Conservation (phyloP, 2,888 invertebrate genomes). For the Drosophila paranaensis region DNA sequence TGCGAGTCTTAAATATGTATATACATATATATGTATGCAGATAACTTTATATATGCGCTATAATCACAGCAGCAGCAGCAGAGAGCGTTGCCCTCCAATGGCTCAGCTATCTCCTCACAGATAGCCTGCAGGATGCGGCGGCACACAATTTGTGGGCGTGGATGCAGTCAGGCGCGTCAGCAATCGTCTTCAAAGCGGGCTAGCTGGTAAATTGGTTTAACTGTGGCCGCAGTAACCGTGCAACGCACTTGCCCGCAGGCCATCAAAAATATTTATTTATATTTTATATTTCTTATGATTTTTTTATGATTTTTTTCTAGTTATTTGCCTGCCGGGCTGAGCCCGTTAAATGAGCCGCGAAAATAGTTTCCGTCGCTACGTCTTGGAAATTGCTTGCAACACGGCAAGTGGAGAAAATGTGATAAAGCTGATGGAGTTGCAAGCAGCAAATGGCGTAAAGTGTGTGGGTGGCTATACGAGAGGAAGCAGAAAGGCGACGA, state of each 20-base stretch:
- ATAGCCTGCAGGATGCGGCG: constrained; percentile 44
- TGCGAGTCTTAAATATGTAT: constrained; percentile 33
- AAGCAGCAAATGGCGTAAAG: background rate
- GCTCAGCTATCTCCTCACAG: constrained; percentile 12
- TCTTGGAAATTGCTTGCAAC: constrained; percentile 52
- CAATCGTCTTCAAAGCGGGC: constrained; percentile 50
- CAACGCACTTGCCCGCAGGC: constrained; percentile 53
- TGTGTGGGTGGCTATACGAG: too few species aligned
- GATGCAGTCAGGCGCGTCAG: constrained; percentile 43
- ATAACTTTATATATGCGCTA: too few species aligned
- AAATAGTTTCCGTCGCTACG: constrained; percentile 75
- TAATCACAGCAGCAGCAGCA: background rate
- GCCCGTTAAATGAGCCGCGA: constrained; percentile 78
- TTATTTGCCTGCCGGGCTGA: constrained; percentile 38
- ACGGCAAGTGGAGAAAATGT: constrained; percentile 14
- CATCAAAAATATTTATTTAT: constrained; percentile 57
- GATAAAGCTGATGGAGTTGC: constrained; percentile 1
- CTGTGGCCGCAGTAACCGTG: constrained; percentile 43
- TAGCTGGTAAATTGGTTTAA: constrained; percentile 70
- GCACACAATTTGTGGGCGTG: constrained; percentile 43
- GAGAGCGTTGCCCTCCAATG: background rate
- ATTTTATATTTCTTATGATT: constrained; percentile 36
- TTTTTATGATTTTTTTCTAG: constrained; percentile 29
- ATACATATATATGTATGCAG: constrained; percentile 4
- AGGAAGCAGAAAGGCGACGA: too few species aligned